phyloP scores from a whole-genome alignment of 2,113 vertebrate species.

The Propithecus coquereli region DNA sequence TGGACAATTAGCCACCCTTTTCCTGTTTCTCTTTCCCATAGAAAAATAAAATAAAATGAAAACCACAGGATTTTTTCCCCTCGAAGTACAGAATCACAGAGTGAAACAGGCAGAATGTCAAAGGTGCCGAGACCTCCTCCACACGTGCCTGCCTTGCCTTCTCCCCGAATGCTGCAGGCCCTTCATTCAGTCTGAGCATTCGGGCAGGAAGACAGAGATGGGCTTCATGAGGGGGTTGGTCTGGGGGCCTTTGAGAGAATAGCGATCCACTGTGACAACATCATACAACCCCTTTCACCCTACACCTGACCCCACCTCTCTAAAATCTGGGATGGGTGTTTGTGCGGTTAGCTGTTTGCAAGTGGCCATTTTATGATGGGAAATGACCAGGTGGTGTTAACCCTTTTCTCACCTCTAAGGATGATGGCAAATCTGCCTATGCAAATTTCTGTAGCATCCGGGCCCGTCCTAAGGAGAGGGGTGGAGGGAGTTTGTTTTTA shows the following conservation, averaged over 20 bases:
- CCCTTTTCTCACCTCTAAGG: conserved; percentile 80
- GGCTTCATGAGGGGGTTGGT: conserved; percentile 74
- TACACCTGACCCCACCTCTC: conserved; percentile 66
- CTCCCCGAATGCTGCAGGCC: conserved; percentile 78
- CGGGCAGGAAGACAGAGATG: conserved; percentile 79
- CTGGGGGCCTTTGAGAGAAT: conserved; percentile 75
- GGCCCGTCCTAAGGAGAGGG: conserved; percentile 61
- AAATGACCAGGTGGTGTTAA: conserved; percentile 80
- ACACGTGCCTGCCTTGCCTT: conserved; percentile 76
- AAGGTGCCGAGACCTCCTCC: conserved; percentile 79
- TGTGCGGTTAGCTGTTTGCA: conserved; percentile 94
- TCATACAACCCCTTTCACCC: background rate
- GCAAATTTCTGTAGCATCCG: conserved; percentile 63
- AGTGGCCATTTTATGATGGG: conserved; percentile 92
- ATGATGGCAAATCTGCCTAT: conserved; percentile 62
- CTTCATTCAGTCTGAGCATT: conserved; percentile 74
- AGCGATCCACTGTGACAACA: background rate
- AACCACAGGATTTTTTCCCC: background rate
- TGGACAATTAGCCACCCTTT: background rate
- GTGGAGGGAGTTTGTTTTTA: conserved; percentile 71
- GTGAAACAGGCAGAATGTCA: conserved; percentile 66
- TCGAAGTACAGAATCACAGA: conserved; percentile 20
- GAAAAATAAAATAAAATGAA: background rate
- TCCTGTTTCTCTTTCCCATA: background rate
- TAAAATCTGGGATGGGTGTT: conserved; percentile 91